Evolutionary conservation across 2,888 invertebrate species (phyloP).

Genomic region (Blastobasis lacticolella): DNA sequence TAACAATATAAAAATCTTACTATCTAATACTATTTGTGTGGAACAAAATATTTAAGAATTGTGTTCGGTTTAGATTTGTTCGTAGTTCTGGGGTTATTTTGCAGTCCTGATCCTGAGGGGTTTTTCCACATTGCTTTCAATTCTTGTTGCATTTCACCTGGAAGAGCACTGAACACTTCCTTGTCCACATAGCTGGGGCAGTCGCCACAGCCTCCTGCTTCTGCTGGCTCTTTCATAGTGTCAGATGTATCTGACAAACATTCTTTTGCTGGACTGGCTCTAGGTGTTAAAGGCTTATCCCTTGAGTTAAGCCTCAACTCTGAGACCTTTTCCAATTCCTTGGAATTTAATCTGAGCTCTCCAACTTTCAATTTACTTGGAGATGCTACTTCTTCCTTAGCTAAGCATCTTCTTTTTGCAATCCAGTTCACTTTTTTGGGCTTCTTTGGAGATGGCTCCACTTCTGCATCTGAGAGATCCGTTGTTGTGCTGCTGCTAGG

Average conservation of each 20-base stretch:
- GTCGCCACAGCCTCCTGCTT: conserved; percentile 54
- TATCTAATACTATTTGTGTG: conserved; percentile 75
- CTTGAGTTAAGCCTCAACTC: conserved; percentile 61
- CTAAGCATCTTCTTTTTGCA: conserved; percentile 62
- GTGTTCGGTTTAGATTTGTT: conserved; percentile 77
- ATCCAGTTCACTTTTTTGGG: conserved; percentile 71
- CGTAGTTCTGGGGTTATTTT: conserved; percentile 59
- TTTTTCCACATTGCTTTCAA: conserved; percentile 80
- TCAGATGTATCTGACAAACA: conserved; percentile 55
- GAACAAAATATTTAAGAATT: conserved; percentile 80
- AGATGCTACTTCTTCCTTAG: conserved; percentile 74
- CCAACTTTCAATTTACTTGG: conserved; percentile 81
- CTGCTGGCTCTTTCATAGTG: conserved; percentile 51
- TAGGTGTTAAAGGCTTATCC: conserved; percentile 58
- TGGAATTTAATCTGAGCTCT: conserved; percentile 78
- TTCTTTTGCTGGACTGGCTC: conserved; percentile 64
- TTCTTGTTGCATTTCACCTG: conserved; percentile 82
- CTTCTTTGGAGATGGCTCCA: conserved; percentile 86
- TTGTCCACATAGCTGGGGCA: conserved; percentile 81
- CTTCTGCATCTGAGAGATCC: conserved; percentile 79
- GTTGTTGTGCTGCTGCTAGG: conserved; percentile 68
- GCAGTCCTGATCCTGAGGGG: conserved; percentile 53
- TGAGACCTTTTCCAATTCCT: conserved; percentile 73
- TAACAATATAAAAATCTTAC: conserved; percentile 67
- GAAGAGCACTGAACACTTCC: conserved; percentile 80